Evolutionary conservation across 2,888 invertebrate genomes (phyloP).

Genomic region (Volucella bombylans): DNA sequence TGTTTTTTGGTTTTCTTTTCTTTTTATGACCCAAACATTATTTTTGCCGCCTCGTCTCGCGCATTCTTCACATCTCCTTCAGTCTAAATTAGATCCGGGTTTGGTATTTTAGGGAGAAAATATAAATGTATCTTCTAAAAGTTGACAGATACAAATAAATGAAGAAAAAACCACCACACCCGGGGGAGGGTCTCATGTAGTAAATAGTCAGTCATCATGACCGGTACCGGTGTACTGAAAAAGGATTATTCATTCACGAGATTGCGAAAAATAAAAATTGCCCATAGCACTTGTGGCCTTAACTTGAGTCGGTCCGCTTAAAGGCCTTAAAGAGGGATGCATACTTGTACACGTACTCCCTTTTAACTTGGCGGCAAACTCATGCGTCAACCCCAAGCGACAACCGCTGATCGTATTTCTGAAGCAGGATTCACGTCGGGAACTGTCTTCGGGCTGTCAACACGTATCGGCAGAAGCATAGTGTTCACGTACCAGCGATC

Average conservation of each 20-base stretch:
- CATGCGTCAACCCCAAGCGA: constrained; percentile 64
- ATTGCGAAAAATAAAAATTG: too few relatives aligned
- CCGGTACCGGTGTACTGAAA: constrained; percentile 1
- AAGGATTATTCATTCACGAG: constrained; percentile 57
- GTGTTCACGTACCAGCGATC: constrained; percentile 66
- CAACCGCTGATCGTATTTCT: constrained; percentile 64
- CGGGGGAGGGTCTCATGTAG: constrained; percentile 1
- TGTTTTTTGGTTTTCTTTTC: neutral
- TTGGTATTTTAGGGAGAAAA: constrained; percentile 52
- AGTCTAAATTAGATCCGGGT: constrained; percentile 67
- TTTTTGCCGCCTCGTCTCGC: constrained; percentile 37
- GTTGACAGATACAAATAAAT: neutral
- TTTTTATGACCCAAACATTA: constrained; percentile 56
- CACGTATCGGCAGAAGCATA: constrained; percentile 69
- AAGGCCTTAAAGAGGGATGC: constrained; percentile 40
- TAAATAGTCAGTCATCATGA: neutral
- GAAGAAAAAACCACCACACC: neutral
- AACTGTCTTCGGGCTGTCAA: constrained; percentile 67
- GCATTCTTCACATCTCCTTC: constrained; percentile 64
- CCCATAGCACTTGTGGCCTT: neutral
- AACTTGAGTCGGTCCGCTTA: neutral
- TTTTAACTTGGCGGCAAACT: constrained; percentile 68
- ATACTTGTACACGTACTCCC: constrained; percentile 45
- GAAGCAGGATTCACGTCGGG: constrained; percentile 70
- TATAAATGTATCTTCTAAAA: constrained; percentile 1